phyloP scores from a whole-genome alignment of 2,888 invertebrate genomes.

The Caprella mutica region DNA sequence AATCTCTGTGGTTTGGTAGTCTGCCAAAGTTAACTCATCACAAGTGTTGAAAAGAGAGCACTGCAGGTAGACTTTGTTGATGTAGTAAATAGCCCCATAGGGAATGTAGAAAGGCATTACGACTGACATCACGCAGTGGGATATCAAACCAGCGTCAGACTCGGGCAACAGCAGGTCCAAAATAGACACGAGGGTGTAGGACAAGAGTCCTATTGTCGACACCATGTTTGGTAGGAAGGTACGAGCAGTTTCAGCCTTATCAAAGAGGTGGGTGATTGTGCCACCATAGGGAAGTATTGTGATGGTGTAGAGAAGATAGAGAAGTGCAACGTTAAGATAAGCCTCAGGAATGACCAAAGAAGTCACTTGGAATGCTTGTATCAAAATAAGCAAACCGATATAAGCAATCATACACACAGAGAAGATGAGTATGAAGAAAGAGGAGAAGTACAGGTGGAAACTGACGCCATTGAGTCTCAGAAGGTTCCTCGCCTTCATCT shows the following conservation, averaged over 20 bases:
- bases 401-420: slow-evolving; percentile 58
- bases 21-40: slow-evolving; percentile 51
- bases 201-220: slow-evolving; percentile 61
- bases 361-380: slow-evolving; percentile 51
- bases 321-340: slow-evolving; percentile 53
- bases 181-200: slow-evolving; percentile 59
- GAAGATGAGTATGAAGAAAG: slow-evolving; percentile 60
- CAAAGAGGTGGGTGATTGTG: slow-evolving; percentile 65
- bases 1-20: slow-evolving; percentile 61
- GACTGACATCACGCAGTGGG: slow-evolving; percentile 61
- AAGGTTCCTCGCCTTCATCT: slow-evolving; percentile 71
- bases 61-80: slow-evolving; percentile 52
- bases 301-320: slow-evolving; percentile 60
- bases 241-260: slow-evolving; percentile 69
- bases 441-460: slow-evolving; percentile 60
- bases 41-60: slow-evolving; percentile 46
- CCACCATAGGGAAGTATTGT: slow-evolving; percentile 64
- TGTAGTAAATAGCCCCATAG: slow-evolving; percentile 68
- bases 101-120: slow-evolving; percentile 69
- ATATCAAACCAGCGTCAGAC: slow-evolving; percentile 48
- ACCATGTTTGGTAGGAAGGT: slow-evolving; percentile 65
- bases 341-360: slow-evolving; percentile 57
- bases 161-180: slow-evolving; percentile 46
- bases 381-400: slow-evolving; percentile 21
- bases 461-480: slow-evolving; percentile 67